Conservation (phyloP, 2,888 invertebrate genomes). For the Coelinius sp. region DNA sequence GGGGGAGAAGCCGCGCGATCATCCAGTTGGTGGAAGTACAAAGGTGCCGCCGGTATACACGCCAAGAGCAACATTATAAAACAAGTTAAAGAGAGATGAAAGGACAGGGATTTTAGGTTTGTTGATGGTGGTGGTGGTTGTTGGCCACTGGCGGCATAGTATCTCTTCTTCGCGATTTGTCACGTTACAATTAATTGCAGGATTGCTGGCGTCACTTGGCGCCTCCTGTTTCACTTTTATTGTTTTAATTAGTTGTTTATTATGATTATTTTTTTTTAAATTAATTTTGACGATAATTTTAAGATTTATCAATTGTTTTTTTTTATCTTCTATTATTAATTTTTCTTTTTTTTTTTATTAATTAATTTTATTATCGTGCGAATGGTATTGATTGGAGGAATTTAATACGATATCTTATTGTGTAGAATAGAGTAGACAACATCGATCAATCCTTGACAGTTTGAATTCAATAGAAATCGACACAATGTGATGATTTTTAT, state of each 20-base stretch:
- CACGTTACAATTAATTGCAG: constrained; percentile 61
- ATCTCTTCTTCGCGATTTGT: constrained; percentile 53
- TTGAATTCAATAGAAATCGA: constrained; percentile 17
- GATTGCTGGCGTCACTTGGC: constrained; percentile 49
- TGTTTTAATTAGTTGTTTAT: constrained; percentile 10
- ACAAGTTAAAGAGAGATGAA: constrained; percentile 37
- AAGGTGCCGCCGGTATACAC: constrained; percentile 49
- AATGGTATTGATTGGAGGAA: background rate
- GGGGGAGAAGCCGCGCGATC: too few relatives aligned
- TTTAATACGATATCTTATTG: background rate
- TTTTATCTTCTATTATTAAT: too few relatives aligned
- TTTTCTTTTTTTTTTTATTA: too few relatives aligned
- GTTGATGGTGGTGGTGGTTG: constrained; percentile 33
- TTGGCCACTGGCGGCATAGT: constrained; percentile 34
- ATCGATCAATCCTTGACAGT: background rate
- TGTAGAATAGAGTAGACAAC: background rate
- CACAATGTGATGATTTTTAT: constrained; percentile 8
- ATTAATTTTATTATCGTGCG: background rate
- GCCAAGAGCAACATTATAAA: constrained; percentile 48
- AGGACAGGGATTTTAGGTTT: constrained; percentile 12
- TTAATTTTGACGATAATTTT: too few relatives aligned
- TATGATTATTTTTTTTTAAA: background rate
- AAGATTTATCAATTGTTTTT: too few relatives aligned
- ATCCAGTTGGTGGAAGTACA: constrained; percentile 41
- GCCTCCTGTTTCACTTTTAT: constrained; percentile 32